A percentile compares a stretch with the other conserved stretches of the same genome.
Conservation (phyloP, 2,888 invertebrate genomes). For the Hesperia comma region DNA sequence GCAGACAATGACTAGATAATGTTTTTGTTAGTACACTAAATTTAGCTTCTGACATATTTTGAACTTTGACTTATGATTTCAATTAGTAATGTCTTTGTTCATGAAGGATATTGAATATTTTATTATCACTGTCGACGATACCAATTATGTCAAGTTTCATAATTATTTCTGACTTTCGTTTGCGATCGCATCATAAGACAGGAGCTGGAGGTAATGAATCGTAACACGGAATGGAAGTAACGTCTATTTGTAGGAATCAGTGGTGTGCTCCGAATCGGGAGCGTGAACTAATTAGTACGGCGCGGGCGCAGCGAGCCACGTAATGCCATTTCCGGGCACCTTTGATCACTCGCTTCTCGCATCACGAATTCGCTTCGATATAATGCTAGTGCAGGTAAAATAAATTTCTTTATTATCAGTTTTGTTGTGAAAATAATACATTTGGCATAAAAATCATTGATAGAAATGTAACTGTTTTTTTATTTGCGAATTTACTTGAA, state of each 20-base stretch:
- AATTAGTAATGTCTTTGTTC: slow-evolving; percentile 21
- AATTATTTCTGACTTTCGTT: background rate
- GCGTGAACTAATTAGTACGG: slow-evolving; percentile 26
- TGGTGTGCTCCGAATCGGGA: slow-evolving; percentile 12
- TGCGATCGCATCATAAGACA: background rate
- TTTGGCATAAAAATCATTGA: too few species aligned
- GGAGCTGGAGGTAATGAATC: too few species aligned
- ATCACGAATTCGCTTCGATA: slow-evolving; percentile 12
- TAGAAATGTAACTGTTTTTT: too few species aligned
- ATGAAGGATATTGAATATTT: background rate
- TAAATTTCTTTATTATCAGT: too few species aligned
- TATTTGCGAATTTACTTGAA: too few species aligned
- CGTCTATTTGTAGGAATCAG: slow-evolving; percentile 23
- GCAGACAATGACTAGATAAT: slow-evolving; percentile 10
- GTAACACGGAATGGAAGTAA: background rate
- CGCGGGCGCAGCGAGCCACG: slow-evolving; percentile 19
- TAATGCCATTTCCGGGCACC: slow-evolving; percentile 30
- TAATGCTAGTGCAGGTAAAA: background rate
- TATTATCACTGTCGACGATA: background rate
- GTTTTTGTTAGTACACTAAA: slow-evolving; percentile 3
- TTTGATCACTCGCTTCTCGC: slow-evolving; percentile 20
- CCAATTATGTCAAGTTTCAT: background rate
- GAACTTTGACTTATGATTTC: slow-evolving; percentile 19
- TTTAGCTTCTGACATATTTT: slow-evolving; percentile 1
- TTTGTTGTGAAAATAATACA: too few species aligned